Percentiles rank a stretch among this genome's conserved stretches.
Evolutionary conservation across 2,888 invertebrate genomes (phyloP).

Genomic region (Agonopterix heracliana): DNA sequence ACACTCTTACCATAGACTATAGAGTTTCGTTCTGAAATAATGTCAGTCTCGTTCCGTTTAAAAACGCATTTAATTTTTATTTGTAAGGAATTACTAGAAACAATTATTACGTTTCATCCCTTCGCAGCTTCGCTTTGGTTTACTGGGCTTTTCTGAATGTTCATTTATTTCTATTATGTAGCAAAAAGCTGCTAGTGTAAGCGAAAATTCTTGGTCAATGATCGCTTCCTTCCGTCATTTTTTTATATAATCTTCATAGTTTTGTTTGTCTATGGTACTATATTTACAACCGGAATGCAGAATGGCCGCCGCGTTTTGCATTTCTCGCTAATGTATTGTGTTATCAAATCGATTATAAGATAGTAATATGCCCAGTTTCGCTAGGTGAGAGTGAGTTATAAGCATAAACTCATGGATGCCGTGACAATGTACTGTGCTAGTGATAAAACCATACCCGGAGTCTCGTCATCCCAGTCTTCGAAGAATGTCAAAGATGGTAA

Average conservation of each 20-base stretch:
- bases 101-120: no score
- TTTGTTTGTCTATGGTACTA: conserved; percentile 44
- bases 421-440: conserved; percentile 83
- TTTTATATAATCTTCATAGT: not conserved
- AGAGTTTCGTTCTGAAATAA: no score
- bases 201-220: no score
- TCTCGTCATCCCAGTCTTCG: conserved; percentile 82
- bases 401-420: conserved; percentile 38
- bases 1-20: no score
- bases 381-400: conserved; percentile 76
- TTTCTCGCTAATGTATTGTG: conserved; percentile 53
- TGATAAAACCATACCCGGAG: conserved; percentile 85
- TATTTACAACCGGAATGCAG: conserved; percentile 75
- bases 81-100: no score
- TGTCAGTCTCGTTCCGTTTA: no score
- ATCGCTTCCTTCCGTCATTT: no score
- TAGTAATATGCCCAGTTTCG: conserved; percentile 66
- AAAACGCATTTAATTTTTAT: no score
- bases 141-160: no score
- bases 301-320: conserved; percentile 71
- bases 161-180: no score
- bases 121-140: no score
- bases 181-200: no score
- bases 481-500: conserved; percentile 86
- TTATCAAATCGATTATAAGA: conserved; percentile 44